Base-by-base conservation (phyloP, 2,888 invertebrate genomes). In the Trypoxylon attenuatum region DNA sequence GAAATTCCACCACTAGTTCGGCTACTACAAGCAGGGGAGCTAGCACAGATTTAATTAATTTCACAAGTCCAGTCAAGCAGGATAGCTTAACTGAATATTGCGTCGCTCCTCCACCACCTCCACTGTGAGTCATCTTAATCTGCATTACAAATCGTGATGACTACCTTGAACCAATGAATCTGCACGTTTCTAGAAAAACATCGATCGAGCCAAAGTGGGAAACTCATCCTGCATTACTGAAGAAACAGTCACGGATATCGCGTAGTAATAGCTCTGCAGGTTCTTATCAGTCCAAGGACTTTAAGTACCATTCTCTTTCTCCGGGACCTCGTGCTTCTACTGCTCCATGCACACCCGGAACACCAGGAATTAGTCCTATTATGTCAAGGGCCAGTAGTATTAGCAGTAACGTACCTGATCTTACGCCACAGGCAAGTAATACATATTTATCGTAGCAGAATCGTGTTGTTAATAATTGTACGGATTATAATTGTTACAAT, bases 51-150 rank as follows among this genome's bases (percentile, higher is more conserved):
- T 73, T 87, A 38, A 87, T 87, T 29, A 87, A 86, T 77, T 87
- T 87, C 55, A 86, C 87, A 42, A 87, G 86, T 69, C 87, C 87
- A 3, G 73, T 87, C 5, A 87, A 86, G 50, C 85, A 84, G 46
- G 85, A 87, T 60, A 78, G 71, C 71, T 55, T 85, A 49, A 66
- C 79, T 2, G 82, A 82, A 66, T 87, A 86, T 59, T 85, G 83
- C 59, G 75, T 82, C 8, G 67, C 78, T 23, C 71, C 83, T 49
- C 82, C 83, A 23, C 78, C 84, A 50, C 80, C 83, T 42, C 71
- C 73, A 4, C 80, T 79, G 85, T 86, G 83, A 80, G 76, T 49
- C 43, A 15, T 49, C 45, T 21, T n/a, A n/a, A 39, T 19, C 4
- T 42, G 51, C 39, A 41, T 25, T n/a, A n/a, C n/a, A n/a, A n/a